Conservation (phyloP, 2,888 invertebrate genomes). For the Alloplasta piceator region DNA sequence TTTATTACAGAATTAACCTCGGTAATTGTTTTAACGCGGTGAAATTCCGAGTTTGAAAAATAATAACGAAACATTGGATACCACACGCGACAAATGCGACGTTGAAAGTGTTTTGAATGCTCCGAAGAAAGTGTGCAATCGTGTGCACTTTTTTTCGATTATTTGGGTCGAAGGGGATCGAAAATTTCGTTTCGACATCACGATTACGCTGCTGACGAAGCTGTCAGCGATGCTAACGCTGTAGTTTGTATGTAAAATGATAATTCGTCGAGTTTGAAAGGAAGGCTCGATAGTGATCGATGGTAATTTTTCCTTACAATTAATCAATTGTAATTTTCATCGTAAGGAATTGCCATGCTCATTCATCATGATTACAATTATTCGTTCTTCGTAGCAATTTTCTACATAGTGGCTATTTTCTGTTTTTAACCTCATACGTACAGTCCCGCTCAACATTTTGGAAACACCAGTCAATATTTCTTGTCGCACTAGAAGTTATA, state of each 20-base stretch:
- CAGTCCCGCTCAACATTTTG: too few relatives aligned
- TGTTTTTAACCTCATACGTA: too few relatives aligned
- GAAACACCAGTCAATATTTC: too few relatives aligned
- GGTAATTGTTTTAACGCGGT: constrained; percentile 2
- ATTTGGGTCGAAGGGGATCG: constrained; percentile 29
- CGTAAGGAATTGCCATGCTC: background rate
- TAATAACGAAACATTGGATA: constrained; percentile 30
- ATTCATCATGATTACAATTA: constrained; percentile 1
- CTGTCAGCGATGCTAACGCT: too few relatives aligned
- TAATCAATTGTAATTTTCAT: background rate
- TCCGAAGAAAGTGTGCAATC: constrained; percentile 17
- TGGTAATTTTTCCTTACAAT: background rate
- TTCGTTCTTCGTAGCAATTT: background rate
- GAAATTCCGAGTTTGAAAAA: constrained; percentile 12
- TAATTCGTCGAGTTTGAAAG: too few relatives aligned
- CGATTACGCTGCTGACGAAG: background rate
- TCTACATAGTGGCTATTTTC: background rate
- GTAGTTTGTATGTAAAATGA: too few relatives aligned
- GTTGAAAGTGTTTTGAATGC: background rate
- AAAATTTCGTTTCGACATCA: constrained; percentile 39
- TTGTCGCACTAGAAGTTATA: too few relatives aligned
- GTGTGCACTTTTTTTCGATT: constrained; percentile 46
- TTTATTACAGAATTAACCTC: background rate
- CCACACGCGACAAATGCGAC: constrained; percentile 10
- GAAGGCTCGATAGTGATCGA: too few relatives aligned